Percentiles rank a stretch among this genome's conserved stretches.
phyloP scores from a whole-genome alignment of 2,113 vertebrate species.

The Phyllopteryx taeniolatus region DNA sequence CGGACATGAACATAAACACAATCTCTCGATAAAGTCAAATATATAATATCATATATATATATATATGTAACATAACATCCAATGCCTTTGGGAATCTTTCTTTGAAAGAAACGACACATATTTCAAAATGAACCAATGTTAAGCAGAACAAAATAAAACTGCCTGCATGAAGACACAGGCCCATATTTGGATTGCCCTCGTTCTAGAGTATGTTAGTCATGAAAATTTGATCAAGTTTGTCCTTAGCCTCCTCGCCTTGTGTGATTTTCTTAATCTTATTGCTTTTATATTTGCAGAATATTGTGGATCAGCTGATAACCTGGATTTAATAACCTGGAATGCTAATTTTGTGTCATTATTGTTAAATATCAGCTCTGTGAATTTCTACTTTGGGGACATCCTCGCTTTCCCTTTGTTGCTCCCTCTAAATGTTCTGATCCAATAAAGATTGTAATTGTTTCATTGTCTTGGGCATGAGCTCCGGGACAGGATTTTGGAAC shows the following conservation, averaged over 20 bases:
- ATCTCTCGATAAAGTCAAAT: no score
- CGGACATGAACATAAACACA: no score
- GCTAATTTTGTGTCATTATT: neutral
- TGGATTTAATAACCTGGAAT: neutral
- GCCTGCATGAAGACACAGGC: no score
- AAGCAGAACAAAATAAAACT: no score
- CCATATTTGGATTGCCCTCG: neutral
- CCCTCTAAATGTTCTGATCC: constrained; percentile 27
- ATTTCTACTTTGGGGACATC: neutral
- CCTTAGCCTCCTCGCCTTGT: no score
- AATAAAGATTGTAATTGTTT: constrained; percentile 33
- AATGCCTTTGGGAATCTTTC: no score
- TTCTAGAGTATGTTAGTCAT: neutral
- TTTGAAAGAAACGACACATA: neutral
- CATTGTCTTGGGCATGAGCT: constrained; percentile 34
- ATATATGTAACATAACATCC: no score
- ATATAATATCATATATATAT: no score
- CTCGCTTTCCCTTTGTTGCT: neutral
- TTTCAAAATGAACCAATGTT: no score
- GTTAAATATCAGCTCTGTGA: neutral
- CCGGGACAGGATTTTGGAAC: constrained; percentile 27
- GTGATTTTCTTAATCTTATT: no score
- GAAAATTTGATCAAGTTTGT: neutral
- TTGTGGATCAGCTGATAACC: neutral
- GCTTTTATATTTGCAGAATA: neutral